Base-by-base conservation (phyloP, 2,113 vertebrate species). In the Alligator sinensis region DNA sequence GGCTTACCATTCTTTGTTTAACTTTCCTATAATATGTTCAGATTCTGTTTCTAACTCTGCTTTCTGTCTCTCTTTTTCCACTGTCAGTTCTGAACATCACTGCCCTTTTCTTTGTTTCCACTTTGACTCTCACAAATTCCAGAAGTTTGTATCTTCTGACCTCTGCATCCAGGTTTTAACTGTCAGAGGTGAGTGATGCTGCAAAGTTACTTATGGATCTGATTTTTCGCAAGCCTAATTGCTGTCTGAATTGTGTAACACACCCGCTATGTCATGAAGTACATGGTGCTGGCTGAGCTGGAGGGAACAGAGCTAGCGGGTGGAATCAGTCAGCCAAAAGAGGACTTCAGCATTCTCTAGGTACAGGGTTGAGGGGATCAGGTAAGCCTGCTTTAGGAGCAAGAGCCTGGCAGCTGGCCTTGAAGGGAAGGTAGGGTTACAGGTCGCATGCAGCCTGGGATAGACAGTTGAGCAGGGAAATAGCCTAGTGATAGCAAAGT, bases 401-500 rank as follows among this genome's bases (percentile, higher is more conserved):
- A 86, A 30, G 9, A 70, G 64, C 63, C 68, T 70, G n/a, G 30
- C 17, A 75, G 74, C 27, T 72, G 15, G 11, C 9, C 25, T 8
- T 25, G 17, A 27, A 38, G 18, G n/a, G 62, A 63, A 25, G 9
- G 28, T 82, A 92, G 88, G 11, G 15, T 4, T 12, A 9, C 4
- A 6, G 3, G 4, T 2, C 57, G 21, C 10, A 24, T 21, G 57
- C 90, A 87, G 84, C 11, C 27, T 7, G 12, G 13, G 77, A 64
- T 14, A 15, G 47, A 82, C 74, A 9, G 63, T 9, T 5, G 25
- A 57, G 28, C 63, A 60, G 88, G 86, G 89, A 66, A 78, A 3
- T 4, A 64, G 22, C 1, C 1, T n/a, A 17, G 19, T 82, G 77
- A 27, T 5, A 30, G 60, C 24, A 54, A 1, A 0, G 5, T 34